A percentile compares a stretch with the other conserved stretches of the same genome.
Conservation (phyloP, 1,140 invertebrate genomes). For the Saccostrea glomerata region DNA sequence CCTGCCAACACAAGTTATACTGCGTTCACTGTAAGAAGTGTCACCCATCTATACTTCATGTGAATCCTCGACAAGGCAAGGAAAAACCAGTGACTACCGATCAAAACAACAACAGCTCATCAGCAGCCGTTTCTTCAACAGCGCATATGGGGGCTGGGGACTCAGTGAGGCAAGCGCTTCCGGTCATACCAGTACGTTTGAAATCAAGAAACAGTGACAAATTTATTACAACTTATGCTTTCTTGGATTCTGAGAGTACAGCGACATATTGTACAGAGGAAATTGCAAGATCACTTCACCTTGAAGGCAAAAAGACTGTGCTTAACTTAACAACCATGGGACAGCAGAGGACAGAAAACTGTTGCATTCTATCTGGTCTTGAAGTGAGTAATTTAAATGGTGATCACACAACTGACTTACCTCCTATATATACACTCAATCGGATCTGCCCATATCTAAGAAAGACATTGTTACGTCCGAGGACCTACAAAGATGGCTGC, state of each 20-base stretch:
- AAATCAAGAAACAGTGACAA: slow-evolving; percentile 45
- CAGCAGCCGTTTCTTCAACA: background rate
- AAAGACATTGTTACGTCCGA: background rate
- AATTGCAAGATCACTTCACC: slow-evolving; percentile 12
- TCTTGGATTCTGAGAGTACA: slow-evolving; percentile 52
- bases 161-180: slow-evolving; percentile 27
- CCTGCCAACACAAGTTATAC: background rate
- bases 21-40: background rate
- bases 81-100: background rate
- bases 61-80: slow-evolving; percentile 6
- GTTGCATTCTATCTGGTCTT: slow-evolving; percentile 23
- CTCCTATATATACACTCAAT: background rate
- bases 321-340: slow-evolving; percentile 39
- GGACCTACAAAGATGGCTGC: slow-evolving; percentile 28
- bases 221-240: slow-evolving; percentile 48
- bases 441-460: background rate
- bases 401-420: slow-evolving; percentile 21
- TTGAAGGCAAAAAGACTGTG: slow-evolving; percentile 40
- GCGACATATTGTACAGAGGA: slow-evolving; percentile 46
- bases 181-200: slow-evolving; percentile 44
- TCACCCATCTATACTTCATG: slow-evolving; percentile 10
- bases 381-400: slow-evolving; percentile 41
- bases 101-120: background rate
- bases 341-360: slow-evolving; percentile 1
- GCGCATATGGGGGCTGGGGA: slow-evolving; percentile 37